A percentile compares a stretch with the other conserved stretches of the same genome.
These are phyloP conservation scores for Macquaria ambigua DNA, from an alignment of 2,113 vertebrate genomes.

Conservation along the genomic window DNA sequence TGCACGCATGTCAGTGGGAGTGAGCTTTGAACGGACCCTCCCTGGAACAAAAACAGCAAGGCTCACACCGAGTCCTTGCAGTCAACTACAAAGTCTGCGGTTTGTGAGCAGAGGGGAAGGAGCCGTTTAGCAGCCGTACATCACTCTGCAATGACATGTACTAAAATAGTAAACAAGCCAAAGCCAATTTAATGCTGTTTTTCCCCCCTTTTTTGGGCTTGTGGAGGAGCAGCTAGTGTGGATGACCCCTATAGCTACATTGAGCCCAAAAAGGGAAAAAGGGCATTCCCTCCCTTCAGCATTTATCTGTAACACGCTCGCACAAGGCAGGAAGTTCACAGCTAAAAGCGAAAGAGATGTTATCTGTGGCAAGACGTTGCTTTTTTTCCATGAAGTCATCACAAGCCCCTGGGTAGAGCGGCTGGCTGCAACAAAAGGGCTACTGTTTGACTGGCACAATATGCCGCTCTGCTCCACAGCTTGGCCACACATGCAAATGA, in stretches of 20 bases:
- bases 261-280: conserved; percentile 23
- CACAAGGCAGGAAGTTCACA: conserved; percentile 85
- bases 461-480: conserved; percentile 65
- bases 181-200: background rate
- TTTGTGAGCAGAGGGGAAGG: conserved; percentile 50
- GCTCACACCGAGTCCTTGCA: conserved; percentile 45
- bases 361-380: conserved; percentile 82
- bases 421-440: conserved; percentile 77
- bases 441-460: conserved; percentile 75
- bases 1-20: conserved; percentile 21
- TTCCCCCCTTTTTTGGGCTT: background rate
- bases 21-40: conserved; percentile 14
- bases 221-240: background rate
- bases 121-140: conserved; percentile 38
- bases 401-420: conserved; percentile 60
- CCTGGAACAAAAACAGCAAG: conserved; percentile 43
- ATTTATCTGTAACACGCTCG: conserved; percentile 58
- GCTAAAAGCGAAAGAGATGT: conserved; percentile 81
- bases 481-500: conserved; percentile 80
- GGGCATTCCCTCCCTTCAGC: conserved; percentile 79
- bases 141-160: conserved; percentile 30
- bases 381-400: conserved; percentile 89
- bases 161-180: conserved; percentile 7
- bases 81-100: conserved; percentile 53
- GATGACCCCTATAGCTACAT: background rate